Conservation (phyloP, 2,797 vertebrate species). For the Hydrocynus forskahlii region DNA sequence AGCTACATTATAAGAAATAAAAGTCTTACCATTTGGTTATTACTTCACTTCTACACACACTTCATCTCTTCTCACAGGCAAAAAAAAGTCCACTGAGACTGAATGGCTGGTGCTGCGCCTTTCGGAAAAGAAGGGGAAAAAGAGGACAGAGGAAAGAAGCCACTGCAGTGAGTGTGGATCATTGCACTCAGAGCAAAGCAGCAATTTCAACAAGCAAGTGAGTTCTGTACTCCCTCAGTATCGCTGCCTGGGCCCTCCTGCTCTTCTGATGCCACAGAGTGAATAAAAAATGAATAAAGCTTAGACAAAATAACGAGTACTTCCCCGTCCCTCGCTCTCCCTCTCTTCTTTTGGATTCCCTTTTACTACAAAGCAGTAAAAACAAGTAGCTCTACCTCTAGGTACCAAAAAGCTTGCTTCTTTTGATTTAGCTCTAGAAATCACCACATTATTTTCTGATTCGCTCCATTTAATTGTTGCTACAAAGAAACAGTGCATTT, state of each 20-base stretch:
- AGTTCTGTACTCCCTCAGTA: neutral
- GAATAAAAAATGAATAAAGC: slow-evolving; percentile 6
- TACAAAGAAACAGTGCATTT: slow-evolving; percentile 64
- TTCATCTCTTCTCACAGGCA: neutral
- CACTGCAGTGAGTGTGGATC: neutral
- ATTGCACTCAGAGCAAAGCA: neutral
- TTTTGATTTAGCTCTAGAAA: slow-evolving; percentile 66
- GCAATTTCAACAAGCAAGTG: slow-evolving; percentile 10
- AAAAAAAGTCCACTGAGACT: neutral
- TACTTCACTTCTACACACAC: neutral
- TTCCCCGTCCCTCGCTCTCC: neutral
- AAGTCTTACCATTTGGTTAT: neutral
- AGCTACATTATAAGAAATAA: neutral
- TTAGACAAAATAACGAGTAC: slow-evolving; percentile 23
- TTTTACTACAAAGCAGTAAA: slow-evolving; percentile 59
- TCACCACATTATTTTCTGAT: slow-evolving; percentile 64
- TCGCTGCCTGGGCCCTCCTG: neutral
- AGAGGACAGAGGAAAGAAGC: neutral
- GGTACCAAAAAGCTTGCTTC: slow-evolving; percentile 8
- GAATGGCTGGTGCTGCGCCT: neutral
- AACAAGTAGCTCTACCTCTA: neutral
- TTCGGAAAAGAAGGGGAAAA: neutral
- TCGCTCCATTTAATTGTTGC: slow-evolving; percentile 61
- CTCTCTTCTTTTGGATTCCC: slow-evolving; percentile 27
- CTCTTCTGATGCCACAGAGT: neutral